Base-by-base conservation (phyloP, 2,113 vertebrate genomes). In the Tragelaphus buxtoni region DNA sequence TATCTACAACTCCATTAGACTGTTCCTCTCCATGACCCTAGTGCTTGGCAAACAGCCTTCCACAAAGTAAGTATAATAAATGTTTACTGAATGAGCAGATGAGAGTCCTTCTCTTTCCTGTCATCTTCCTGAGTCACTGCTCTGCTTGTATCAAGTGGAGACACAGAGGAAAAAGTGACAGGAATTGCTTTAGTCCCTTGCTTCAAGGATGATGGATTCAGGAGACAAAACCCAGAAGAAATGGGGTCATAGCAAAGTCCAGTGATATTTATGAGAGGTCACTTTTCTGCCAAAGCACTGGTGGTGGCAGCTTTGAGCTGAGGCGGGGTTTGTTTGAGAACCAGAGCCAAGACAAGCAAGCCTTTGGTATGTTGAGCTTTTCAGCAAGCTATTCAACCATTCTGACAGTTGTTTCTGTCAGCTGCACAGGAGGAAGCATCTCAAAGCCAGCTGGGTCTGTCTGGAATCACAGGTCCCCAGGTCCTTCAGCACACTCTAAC, bases 321-420 rank as follows among this genome's bases (percentile, higher is more conserved):
- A 94, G 79, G 58, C 26, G 61, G 47, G 49, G n/a, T 83, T 79
- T 84, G 72, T 79, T 90, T 94, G 42, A 35, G 77, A 95, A 35
- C 77, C 81, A 90, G 55, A 53, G 84, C 79, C 83, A 96, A 81
- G 82, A 90, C 45, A 94, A 94, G 56, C 63, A 93, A 91, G 88
- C 65, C 39, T 72, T 90, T 11, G 9, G 79, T 58, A 26, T 14
- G 32, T 32, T 93, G 51, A 89, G 35, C 42, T 91, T 92, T 86
- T 56, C 56, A 65, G 81, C 60, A 94, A 86, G 89, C 12, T 65
- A 28, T 39, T 69, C n/a, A 69, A 39, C 45, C 42, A 63, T 87
- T 79, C 60, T 60, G 56, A 96, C 10, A 88, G 88, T 47, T 81
- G 5, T 83, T 97, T 84, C 95, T 95, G 32, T 90, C 92, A 96